Conservation (phyloP, 2,797 vertebrate genomes). For the Peromyscus aztecus region DNA sequence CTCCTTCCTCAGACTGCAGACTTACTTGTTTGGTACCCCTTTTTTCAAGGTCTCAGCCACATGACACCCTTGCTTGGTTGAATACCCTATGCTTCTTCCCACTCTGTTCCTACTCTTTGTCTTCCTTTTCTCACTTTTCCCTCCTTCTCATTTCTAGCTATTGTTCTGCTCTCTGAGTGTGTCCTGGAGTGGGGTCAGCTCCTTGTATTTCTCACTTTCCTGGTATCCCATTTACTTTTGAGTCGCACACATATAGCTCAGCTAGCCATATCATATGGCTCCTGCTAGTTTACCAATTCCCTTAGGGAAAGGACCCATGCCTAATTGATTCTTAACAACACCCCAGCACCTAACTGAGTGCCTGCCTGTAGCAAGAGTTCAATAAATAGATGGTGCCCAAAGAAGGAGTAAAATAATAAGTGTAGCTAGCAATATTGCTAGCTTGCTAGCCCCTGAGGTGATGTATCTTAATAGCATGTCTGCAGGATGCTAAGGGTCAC, state of each 20-base stretch:
- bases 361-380: constrained; percentile 21
- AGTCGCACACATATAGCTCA: not conserved
- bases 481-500: not conserved
- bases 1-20: not conserved
- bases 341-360: not conserved
- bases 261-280: not conserved
- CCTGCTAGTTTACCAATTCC: not conserved
- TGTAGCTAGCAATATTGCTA: not conserved
- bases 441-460: not conserved
- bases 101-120: not conserved
- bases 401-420: constrained; percentile 63
- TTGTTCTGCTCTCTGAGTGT: not conserved
- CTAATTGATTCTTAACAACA: constrained; percentile 52
- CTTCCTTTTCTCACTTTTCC: not conserved
- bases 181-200: not conserved
- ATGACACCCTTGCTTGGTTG: not conserved
- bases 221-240: not conserved
- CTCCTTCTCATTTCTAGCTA: not conserved
- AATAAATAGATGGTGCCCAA: not conserved
- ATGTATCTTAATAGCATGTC: constrained; percentile 9
- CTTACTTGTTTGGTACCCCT: not conserved
- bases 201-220: not conserved
- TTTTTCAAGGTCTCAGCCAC: not conserved
- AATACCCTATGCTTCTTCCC: too few species aligned
- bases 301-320: not conserved